Evolutionary conservation across 2,888 invertebrate species (phyloP), one percentile per base, ranked within the genome.

Genomic region (Plebejus anna): DNA sequence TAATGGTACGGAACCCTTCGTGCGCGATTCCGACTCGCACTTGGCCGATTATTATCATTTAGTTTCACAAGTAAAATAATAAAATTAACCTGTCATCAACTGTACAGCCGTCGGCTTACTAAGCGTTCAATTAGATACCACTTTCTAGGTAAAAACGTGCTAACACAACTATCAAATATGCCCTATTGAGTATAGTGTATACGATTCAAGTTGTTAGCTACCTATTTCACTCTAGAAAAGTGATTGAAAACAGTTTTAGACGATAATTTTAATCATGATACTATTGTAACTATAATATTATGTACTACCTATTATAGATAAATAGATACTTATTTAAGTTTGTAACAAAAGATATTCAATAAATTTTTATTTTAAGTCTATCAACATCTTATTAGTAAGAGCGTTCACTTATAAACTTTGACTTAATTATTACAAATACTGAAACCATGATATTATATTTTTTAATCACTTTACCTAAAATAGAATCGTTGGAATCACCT

Each of bases 101-200:
- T 73, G 55, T 73, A 73, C 73, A 28, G 55, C 32, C 22, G 73
- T 51, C 55, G 55, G 55, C 73, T 28, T 51, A 73, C 55, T 73
- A 16, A 55, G 51, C 73, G 22, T 51, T 72, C 47, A 72, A 72
- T 73, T 73, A 73, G 73, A 36, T 6, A 73, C 73, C 32, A 73
- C 73, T 73, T 73, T 55, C 55, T 73, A 73, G 51, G 55, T 55
- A 73, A 73, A 71, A 73, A 73, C 13, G 73, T 32, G 73, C 73
- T 73, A 73, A 73, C 51, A 51, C 28, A 32, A 73, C 47, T 36
- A 73, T 73, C 73, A 73, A 73, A 73, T n/a, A 73, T 73, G 51
- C 55, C 61, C 61, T 75, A 75, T 38, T 38, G 36, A 38, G 38
- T 38, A 22, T 75, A 61, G 36, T 22, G 38, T 38, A 22, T 75